A percentile compares a stretch with the other conserved stretches of the same genome.
Conservation (phyloP, 2,888 invertebrate genomes). For the Eumerus sabulonum region DNA sequence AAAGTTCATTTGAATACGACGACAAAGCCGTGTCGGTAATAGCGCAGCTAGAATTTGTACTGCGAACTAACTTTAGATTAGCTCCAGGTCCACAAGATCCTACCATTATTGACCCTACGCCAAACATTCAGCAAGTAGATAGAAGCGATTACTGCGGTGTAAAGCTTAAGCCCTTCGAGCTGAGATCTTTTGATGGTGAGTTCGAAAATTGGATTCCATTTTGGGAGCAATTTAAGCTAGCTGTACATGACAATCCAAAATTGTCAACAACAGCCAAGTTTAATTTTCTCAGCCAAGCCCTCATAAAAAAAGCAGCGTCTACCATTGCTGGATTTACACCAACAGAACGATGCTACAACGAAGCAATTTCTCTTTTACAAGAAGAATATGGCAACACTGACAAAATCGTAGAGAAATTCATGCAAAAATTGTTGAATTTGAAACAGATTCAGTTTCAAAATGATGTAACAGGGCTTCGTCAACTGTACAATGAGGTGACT, state of each 20-base stretch:
- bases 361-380: constrained; percentile 37
- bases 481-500: constrained; percentile 45
- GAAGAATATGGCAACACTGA: constrained; percentile 54
- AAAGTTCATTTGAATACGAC: neutral
- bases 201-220: constrained; percentile 59
- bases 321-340: constrained; percentile 50
- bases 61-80: neutral
- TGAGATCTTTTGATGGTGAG: constrained; percentile 51
- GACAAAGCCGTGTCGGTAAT: constrained; percentile 1
- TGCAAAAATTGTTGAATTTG: constrained; percentile 38
- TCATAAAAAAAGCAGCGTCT: constrained; percentile 37
- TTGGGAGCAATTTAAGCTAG: constrained; percentile 57
- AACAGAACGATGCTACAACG: constrained; percentile 50
- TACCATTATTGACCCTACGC: neutral
- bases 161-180: constrained; percentile 45
- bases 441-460: constrained; percentile 28
- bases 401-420: constrained; percentile 51
- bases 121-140: neutral
- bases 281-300: constrained; percentile 46
- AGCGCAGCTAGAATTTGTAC: neutral
- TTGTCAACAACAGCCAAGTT: constrained; percentile 46
- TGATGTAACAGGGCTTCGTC: constrained; percentile 26
- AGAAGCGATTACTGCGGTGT: constrained; percentile 1
- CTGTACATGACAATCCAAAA: constrained; percentile 44
- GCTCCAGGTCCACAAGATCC: too few species aligned